phyloP scores from a whole-genome alignment of 64 coral and sea anemone genomes.

The Pocillopora verrucosa region DNA sequence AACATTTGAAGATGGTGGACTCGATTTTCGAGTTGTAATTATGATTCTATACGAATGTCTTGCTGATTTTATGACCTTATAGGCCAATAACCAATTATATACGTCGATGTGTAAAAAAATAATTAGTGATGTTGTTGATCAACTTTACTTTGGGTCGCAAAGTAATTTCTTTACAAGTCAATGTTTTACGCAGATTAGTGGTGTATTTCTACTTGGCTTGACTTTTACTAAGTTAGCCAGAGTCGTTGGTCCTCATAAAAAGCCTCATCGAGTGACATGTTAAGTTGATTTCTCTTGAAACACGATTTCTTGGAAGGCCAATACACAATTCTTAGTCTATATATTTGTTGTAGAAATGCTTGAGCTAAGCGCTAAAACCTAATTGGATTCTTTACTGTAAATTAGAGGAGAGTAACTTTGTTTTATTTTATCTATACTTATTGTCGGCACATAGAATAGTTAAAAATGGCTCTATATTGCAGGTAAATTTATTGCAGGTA shows the following conservation, averaged over 20 bases:
- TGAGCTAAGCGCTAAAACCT: too few relatives aligned
- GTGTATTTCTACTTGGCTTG: not conserved
- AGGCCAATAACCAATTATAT: constrained; percentile 1
- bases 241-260: too few relatives aligned
- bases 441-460: too few relatives aligned
- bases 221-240: not conserved
- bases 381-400: too few relatives aligned
- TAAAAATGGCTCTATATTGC: too few relatives aligned
- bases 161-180: not conserved
- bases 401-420: too few relatives aligned
- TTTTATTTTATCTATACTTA: too few relatives aligned
- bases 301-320: too few relatives aligned
- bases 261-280: too few relatives aligned
- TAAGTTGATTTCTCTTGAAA: too few relatives aligned
- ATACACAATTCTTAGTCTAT: too few relatives aligned
- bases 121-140: not conserved
- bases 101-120: not conserved
- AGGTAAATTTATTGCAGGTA: not conserved
- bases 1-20: not conserved
- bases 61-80: not conserved
- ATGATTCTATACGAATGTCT: not conserved
- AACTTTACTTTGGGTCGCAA: not conserved
- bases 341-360: too few relatives aligned
- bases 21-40: constrained; percentile 25
- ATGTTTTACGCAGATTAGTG: not conserved